Evolutionary conservation across 2,797 vertebrate species (phyloP).

Genomic region (Apogon hyalosoma): DNA sequence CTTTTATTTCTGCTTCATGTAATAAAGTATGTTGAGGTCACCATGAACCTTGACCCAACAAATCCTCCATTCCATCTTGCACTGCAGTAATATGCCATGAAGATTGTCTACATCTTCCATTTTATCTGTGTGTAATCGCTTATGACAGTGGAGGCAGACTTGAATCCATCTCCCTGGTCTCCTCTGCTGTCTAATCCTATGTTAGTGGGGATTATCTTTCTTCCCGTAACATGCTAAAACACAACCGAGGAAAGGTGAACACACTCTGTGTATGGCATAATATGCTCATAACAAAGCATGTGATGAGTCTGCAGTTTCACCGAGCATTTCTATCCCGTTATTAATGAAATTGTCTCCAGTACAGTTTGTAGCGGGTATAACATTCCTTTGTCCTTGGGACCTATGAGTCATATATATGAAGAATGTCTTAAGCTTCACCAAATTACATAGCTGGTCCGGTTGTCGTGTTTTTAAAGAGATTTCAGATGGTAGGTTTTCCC

Average conservation of each 20-base stretch:
- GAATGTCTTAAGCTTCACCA: conserved; percentile 29
- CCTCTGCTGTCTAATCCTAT: conserved; percentile 63
- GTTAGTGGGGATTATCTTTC: conserved; percentile 71
- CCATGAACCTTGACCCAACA: conserved; percentile 26
- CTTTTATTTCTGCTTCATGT: conserved; percentile 51
- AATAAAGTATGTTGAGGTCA: conserved; percentile 58
- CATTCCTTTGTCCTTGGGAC: conserved; percentile 55
- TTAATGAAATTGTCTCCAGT: conserved; percentile 74
- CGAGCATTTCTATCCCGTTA: conserved; percentile 68
- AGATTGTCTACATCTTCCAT: conserved; percentile 33
- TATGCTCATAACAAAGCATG: conserved; percentile 43
- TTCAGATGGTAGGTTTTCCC: conserved; percentile 33
- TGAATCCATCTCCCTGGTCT: conserved; percentile 48
- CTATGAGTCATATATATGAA: conserved; percentile 47
- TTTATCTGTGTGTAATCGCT: conserved; percentile 61
- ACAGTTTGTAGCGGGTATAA: conserved; percentile 44
- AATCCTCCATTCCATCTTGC: conserved; percentile 44
- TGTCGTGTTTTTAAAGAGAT: conserved; percentile 37
- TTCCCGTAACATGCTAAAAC: conserved; percentile 44
- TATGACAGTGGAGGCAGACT: conserved; percentile 62
- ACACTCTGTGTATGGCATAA: conserved; percentile 53
- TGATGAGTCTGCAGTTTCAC: conserved; percentile 69
- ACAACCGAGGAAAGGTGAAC: conserved; percentile 49
- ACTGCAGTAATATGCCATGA: conserved; percentile 29
- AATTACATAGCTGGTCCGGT: conserved; percentile 59